Evolutionary conservation across 2,113 vertebrate species (phyloP), one percentile per base, ranked within the genome.

Genomic region (Sinocyclocheilus anshuiensis): DNA sequence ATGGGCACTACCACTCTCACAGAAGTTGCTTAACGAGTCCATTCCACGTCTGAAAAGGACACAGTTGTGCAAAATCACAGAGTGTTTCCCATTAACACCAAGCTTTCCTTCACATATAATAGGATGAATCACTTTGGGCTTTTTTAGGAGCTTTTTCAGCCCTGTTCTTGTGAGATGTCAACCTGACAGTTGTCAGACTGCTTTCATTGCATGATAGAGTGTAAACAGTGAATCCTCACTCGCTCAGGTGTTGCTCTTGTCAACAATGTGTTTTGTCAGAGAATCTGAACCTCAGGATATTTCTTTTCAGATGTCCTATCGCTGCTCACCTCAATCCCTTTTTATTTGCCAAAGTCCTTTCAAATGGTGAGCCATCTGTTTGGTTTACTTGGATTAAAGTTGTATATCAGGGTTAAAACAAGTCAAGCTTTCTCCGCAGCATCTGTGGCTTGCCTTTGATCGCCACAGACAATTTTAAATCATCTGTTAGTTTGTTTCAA

Each of bases 71-170:
- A 42, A 22, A 63, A 45, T 45, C 79, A 80, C 55, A 81, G 59
- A 67, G 39, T 48, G 61, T 81, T 81, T 50, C 39, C 39, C 79
- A 81, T 67, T 81, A 81, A 81, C 79, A 65, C 79, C 13, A 4
- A 81, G 36, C 79, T 81, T 67, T 42, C 61, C 6, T 39, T 81
- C 59, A 6, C 61, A 48, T 15, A 26, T 48, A 67, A 81, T 81
- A 20, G 79, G 79, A 39, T 18, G 59, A 67, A 45, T 65, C 1
- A 79, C 65, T 69, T 69, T 69, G 1, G 39, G 5, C 10, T 75
- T 71, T 69, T 65, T 15, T 33, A 53, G 50, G 50, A 53, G 50
- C 29, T 48, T 77, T 76, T 76, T 77, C 13, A 50, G 24, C 74
- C 45, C 13, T n/a, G 48, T 18, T 20, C 26, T 50, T 71, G 65